Evolutionary conservation across 2,113 vertebrate genomes (phyloP).

Genomic region (Hippopotamus amphibius): DNA sequence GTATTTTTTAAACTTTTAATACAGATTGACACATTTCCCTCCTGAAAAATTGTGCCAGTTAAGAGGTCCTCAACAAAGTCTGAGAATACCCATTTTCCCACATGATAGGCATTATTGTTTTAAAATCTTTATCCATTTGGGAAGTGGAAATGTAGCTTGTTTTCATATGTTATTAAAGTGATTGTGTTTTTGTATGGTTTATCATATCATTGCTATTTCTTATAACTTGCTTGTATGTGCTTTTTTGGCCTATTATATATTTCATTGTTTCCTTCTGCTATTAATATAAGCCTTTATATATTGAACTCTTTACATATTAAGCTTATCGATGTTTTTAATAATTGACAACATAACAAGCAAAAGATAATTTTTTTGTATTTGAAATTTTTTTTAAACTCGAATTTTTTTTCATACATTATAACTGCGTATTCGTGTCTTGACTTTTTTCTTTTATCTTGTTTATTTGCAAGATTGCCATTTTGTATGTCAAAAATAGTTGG

Average conservation of each 20-base stretch:
- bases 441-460: not conserved
- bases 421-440: not conserved
- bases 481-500: not conserved
- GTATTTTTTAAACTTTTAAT: not conserved
- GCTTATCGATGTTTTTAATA: not conserved
- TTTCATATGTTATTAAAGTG: constrained; percentile 4
- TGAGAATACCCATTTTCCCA: not conserved
- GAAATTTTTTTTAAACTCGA: not conserved
- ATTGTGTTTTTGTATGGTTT: not conserved
- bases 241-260: not conserved
- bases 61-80: not conserved
- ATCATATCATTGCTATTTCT: not conserved
- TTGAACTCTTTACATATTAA: not conserved
- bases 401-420: constrained; percentile 5
- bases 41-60: not conserved
- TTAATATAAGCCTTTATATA: not conserved
- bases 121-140: not conserved
- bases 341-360: not conserved
- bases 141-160: not conserved
- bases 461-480: not conserved
- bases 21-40: not conserved
- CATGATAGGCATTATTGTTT: not conserved
- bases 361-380: not conserved
- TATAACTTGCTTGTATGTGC: not conserved
- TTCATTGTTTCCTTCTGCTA: constrained; percentile 23